These are phyloP conservation scores for Stomatorhinus ivindoensis DNA, from an alignment of 2,113 vertebrate genomes.

Conservation along the genomic window DNA sequence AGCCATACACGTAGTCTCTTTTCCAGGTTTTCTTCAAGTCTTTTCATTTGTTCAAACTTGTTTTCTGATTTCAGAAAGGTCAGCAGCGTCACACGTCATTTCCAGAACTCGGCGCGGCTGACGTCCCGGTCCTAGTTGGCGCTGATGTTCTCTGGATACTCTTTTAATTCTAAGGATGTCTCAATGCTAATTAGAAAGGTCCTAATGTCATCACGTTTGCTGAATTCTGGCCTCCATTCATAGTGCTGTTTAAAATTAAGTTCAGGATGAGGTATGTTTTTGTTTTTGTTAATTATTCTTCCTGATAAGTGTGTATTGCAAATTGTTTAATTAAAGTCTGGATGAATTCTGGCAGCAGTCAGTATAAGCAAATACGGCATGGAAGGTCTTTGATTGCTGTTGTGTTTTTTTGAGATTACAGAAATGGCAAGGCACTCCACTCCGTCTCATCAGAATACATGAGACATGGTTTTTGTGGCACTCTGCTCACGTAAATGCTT, in stretches of 20 bases:
- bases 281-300: neutral
- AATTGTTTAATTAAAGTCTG: neutral
- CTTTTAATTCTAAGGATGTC: neutral
- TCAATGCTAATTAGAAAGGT: neutral
- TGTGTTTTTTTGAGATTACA: constrained; percentile 3
- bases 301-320: neutral
- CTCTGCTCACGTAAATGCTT: neutral
- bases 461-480: neutral
- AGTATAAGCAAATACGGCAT: neutral
- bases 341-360: neutral
- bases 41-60: neutral
- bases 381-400: neutral
- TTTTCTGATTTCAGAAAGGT: neutral
- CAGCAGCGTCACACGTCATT: neutral
- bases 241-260: neutral
- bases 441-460: neutral
- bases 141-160: neutral
- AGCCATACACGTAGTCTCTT: neutral
- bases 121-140: neutral
- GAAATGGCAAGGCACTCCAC: neutral
- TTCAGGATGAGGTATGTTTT: neutral
- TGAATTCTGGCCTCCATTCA: neutral
- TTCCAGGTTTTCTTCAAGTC: neutral
- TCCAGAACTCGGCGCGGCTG: neutral
- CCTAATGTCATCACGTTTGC: neutral